These are phyloP conservation scores for Odobenus rosmarus DNA, from an alignment of 2,113 vertebrate genomes.

Conservation along the genomic window DNA sequence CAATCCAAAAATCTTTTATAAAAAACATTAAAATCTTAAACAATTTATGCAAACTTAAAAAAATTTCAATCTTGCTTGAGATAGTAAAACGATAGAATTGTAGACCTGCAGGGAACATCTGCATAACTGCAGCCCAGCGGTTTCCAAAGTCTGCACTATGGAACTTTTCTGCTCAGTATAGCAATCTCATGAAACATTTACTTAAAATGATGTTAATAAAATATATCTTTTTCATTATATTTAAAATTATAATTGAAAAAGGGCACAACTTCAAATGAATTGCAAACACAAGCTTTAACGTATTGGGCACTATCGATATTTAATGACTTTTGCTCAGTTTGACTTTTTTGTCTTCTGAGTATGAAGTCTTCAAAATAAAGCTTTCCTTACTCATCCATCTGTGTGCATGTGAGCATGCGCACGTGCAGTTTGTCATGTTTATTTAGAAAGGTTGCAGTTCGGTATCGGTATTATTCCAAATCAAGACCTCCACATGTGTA, in stretches of 20 bases:
- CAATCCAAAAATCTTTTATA: neutral
- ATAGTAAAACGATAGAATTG: neutral
- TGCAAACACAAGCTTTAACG: neutral
- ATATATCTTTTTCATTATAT: neutral
- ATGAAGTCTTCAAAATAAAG: neutral
- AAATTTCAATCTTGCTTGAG: neutral
- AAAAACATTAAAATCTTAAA: neutral
- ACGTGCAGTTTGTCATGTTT: neutral
- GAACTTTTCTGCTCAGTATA: neutral
- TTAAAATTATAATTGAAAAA: neutral
- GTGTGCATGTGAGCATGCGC: accelerated
- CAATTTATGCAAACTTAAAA: neutral
- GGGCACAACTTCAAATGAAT: neutral
- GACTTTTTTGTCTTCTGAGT: neutral
- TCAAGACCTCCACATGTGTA: neutral
- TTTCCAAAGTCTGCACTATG: neutral
- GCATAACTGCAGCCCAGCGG: neutral
- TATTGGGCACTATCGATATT: neutral
- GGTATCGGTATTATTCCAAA: neutral
- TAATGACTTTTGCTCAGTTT: neutral
- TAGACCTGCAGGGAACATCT: neutral
- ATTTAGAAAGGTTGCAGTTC: neutral
- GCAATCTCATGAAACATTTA: neutral
- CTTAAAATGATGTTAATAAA: neutral
- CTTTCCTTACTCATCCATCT: neutral